phyloP scores from a whole-genome alignment of 2,888 invertebrate genomes.

The Eupithecia vulgata region DNA sequence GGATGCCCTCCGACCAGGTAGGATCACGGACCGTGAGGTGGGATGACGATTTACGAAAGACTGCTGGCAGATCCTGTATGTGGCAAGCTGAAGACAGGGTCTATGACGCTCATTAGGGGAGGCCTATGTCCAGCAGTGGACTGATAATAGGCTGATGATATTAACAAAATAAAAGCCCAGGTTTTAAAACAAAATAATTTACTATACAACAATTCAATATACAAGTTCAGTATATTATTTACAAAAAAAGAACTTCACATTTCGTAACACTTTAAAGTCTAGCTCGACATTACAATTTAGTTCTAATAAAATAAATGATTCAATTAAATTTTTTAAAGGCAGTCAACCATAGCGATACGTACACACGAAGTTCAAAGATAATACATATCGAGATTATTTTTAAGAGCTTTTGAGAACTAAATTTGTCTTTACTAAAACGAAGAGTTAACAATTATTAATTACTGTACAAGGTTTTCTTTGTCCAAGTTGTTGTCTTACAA shows the following conservation, averaged over 20 bases:
- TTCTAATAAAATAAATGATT: constrained; percentile 16
- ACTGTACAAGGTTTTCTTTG: not conserved
- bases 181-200: constrained; percentile 72
- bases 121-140: too few relatives aligned
- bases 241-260: constrained; percentile 48
- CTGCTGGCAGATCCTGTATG: too few relatives aligned
- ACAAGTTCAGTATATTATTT: constrained; percentile 52
- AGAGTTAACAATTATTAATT: not conserved
- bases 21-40: too few relatives aligned
- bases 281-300: constrained; percentile 36
- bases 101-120: too few relatives aligned
- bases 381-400: too few relatives aligned
- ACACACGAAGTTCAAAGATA: not conserved
- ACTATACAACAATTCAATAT: constrained; percentile 69
- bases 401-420: not conserved
- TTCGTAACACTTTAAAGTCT: constrained; percentile 37
- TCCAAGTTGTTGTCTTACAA: not conserved
- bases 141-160: too few relatives aligned
- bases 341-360: constrained; percentile 12
- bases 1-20: too few relatives aligned
- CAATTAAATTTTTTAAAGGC: not conserved
- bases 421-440: not conserved
- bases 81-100: too few relatives aligned
- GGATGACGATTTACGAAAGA: too few relatives aligned
- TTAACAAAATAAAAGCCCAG: too few relatives aligned